phyloP scores from a whole-genome alignment of 2,113 vertebrate genomes.

The Bombycilla garrulus region DNA sequence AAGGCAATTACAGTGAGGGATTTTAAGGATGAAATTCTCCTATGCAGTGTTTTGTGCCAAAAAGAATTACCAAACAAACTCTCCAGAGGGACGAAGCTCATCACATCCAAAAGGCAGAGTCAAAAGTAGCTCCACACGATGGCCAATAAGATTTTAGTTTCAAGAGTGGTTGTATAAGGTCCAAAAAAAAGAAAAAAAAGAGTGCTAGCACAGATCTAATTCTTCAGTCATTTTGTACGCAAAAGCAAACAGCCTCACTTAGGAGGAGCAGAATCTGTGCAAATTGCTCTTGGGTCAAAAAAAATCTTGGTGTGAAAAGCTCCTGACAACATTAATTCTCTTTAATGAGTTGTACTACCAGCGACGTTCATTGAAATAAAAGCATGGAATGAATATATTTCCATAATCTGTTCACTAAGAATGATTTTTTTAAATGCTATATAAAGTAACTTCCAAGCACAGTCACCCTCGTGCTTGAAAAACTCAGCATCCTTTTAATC shows the following conservation, averaged over 20 bases:
- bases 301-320: neutral
- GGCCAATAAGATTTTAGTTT: neutral
- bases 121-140: neutral
- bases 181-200: neutral
- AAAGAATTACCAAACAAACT: neutral
- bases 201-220: neutral
- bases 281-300: neutral
- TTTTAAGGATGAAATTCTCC: neutral
- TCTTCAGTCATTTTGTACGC: neutral
- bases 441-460: neutral
- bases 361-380: neutral
- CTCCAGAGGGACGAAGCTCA: neutral
- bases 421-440: neutral
- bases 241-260: neutral
- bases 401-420: neutral
- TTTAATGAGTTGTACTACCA: conserved; percentile 16
- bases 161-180: neutral
- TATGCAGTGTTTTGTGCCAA: neutral
- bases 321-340: neutral
- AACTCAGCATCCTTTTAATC: conserved; percentile 6
- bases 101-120: neutral
- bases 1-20: neutral
- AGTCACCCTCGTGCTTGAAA: neutral
- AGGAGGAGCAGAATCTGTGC: neutral
- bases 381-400: neutral